Evolutionary conservation across 2,113 vertebrate genomes (phyloP).

Genomic region (Xerus inauris): DNA sequence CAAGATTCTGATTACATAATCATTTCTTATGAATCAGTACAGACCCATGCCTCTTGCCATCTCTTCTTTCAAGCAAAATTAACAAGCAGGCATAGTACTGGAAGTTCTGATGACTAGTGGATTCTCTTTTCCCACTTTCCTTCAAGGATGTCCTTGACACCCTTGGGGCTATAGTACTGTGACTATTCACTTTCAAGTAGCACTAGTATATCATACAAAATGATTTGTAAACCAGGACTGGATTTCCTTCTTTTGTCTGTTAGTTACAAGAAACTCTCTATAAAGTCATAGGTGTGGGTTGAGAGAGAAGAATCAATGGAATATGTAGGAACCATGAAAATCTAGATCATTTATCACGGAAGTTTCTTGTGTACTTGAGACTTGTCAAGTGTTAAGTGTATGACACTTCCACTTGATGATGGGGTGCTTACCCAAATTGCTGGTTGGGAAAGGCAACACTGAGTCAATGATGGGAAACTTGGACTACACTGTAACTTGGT

Average conservation of each 20-base stretch:
- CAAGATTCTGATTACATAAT: neutral
- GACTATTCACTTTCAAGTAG: neutral
- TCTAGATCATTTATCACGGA: neutral
- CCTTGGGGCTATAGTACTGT: neutral
- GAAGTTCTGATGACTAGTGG: neutral
- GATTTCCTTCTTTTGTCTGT: neutral
- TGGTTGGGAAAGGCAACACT: neutral
- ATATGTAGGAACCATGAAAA: neutral
- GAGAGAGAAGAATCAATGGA: neutral
- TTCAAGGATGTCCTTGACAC: neutral
- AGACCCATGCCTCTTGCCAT: neutral
- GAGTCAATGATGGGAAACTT: neutral
- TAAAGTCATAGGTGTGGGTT: neutral
- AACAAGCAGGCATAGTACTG: neutral
- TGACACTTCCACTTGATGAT: neutral
- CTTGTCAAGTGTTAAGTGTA: neutral
- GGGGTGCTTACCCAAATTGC: neutral
- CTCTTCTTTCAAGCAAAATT: slow-evolving; percentile 17
- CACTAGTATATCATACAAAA: neutral
- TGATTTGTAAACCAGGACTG: neutral
- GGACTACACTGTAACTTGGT: neutral
- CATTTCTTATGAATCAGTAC: neutral
- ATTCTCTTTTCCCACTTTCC: neutral
- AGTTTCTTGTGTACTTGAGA: neutral
- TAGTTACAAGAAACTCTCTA: neutral